A percentile compares a stretch with the other conserved stretches of the same genome.
Evolutionary conservation across 2,888 invertebrate genomes (phyloP).

Genomic region (Acleris cristana): DNA sequence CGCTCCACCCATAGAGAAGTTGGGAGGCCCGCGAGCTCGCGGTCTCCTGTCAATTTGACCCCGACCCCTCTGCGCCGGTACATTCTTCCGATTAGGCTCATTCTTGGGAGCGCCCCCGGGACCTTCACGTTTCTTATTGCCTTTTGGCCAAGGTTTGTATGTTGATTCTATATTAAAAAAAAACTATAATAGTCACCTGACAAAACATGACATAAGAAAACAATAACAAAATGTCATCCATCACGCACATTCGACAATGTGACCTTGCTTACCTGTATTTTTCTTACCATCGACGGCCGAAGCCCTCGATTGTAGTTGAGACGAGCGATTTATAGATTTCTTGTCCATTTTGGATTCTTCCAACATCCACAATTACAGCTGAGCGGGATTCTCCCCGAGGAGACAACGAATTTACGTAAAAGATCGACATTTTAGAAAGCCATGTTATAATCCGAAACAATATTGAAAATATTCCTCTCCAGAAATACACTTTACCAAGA

Average conservation of each 20-base stretch:
- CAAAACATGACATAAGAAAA: slow-evolving; percentile 32
- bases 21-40: slow-evolving; percentile 84
- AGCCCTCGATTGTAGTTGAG: slow-evolving; percentile 88
- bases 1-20: slow-evolving; percentile 85
- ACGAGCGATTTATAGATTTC: slow-evolving; percentile 87
- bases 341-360: slow-evolving; percentile 89
- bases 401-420: slow-evolving; percentile 87
- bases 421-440: slow-evolving; percentile 92
- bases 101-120: slow-evolving; percentile 83
- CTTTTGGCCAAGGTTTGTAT: slow-evolving; percentile 86
- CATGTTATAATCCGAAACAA: slow-evolving; percentile 87
- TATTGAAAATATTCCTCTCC: slow-evolving; percentile 74
- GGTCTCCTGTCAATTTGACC: slow-evolving; percentile 88
- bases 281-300: slow-evolving; percentile 89
- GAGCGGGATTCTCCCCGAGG: slow-evolving; percentile 88
- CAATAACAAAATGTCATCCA: slow-evolving; percentile 35
- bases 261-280: slow-evolving; percentile 85
- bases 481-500: slow-evolving; percentile 62
- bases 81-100: slow-evolving; percentile 86
- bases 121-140: slow-evolving; percentile 87
- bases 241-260: slow-evolving; percentile 36
- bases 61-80: slow-evolving; percentile 86
- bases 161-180: slow-evolving; percentile 60
- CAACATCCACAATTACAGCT: slow-evolving; percentile 80
- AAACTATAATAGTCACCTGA: slow-evolving; percentile 27